Evolutionary conservation across 2,888 invertebrate genomes (phyloP), one percentile per base, ranked within the genome.

Genomic region (Drosophila vallismaia): DNA sequence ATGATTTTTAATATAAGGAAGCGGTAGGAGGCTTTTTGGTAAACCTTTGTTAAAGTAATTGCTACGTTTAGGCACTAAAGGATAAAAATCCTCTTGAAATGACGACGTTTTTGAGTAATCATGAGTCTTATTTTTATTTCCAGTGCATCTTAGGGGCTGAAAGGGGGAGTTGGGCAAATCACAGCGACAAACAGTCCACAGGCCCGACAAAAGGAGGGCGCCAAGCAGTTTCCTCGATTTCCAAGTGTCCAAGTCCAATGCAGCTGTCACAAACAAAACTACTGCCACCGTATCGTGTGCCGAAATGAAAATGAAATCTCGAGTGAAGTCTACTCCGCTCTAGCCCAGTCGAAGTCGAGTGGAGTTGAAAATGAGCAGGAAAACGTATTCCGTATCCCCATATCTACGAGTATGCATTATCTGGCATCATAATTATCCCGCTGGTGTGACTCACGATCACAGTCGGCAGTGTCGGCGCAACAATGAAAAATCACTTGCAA

Each of bases 401-500:
- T 86, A 82, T 82, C 86, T 36, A 19, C 19, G 19, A 19, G 19
- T 19, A 12, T 36, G 75, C 84, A 89, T 89, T 89, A 89, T 89
- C 89, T 89, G 86, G 87, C 90, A 89, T 88, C 90, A 89, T 89
- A 89, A 89, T 89, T 89, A 89, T 86, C 53, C 71, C 60, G 71
- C 57, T 66, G 62, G 45, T 70, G 70, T 76, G 76, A 75, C 74
- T 76, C 74, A 76, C 67, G 54, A 55, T 64, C 29, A 49, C 42
- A 42, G 67, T 28, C 33, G 46, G 45, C 5, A 19, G 29, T 55
- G 64, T 38, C 57, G 69, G 50, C 45, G 50, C 59, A 50, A 71
- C 75, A 71, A 70, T 88, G 88, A 89, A 85, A 89, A 88, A 85
- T 89, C 86, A 86, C 84, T 85, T 86, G 86, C 88, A 89, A 89